Conservation (phyloP, 2,113 vertebrate genomes). For the Hippotragus niger region DNA sequence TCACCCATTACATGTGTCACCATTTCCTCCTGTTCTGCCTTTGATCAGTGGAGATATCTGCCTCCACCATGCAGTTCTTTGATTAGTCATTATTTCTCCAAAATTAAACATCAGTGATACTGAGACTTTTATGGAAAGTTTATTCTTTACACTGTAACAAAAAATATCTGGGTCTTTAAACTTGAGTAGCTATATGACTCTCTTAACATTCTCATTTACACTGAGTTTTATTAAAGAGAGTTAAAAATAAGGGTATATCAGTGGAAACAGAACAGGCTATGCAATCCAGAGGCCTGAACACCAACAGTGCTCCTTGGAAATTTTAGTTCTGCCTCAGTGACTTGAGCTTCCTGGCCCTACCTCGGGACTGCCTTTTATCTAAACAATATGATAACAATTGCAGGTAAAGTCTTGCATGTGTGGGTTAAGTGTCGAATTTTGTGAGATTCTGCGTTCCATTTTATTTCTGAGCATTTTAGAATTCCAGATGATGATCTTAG, state of each 20-base stretch:
- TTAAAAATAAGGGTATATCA: background rate
- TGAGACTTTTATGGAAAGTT: background rate
- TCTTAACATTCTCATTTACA: background rate
- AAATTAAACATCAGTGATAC: background rate
- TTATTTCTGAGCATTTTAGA: background rate
- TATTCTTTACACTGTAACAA: background rate
- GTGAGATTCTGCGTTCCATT: background rate
- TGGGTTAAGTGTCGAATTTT: background rate
- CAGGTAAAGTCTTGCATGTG: background rate
- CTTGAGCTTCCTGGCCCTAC: background rate
- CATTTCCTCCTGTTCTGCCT: background rate
- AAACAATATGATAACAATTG: background rate
- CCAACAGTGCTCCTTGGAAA: background rate
- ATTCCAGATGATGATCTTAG: background rate
- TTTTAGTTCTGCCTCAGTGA: background rate
- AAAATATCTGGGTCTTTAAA: background rate
- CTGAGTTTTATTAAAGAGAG: background rate
- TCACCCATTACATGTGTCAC: background rate
- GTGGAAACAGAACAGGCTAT: background rate
- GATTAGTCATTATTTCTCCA: background rate
- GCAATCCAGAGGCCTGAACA: background rate
- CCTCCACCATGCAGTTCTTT: background rate
- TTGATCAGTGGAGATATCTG: background rate
- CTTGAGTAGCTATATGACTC: background rate
- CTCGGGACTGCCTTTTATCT: background rate